Conservation (phyloP, 1,140 invertebrate genomes). For the Heterodera carotae region DNA sequence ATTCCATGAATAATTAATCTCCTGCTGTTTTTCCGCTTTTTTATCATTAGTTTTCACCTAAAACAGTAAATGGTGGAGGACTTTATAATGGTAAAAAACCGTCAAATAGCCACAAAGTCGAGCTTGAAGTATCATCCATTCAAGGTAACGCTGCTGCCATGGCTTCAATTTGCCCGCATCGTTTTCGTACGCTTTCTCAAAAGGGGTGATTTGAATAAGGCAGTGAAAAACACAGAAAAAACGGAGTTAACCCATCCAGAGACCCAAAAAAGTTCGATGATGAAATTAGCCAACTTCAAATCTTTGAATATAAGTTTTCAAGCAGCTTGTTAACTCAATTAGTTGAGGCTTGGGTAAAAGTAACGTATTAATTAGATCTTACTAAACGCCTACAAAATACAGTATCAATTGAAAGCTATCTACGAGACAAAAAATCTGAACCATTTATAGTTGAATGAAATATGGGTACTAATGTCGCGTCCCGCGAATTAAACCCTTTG, state of each 20-base stretch:
- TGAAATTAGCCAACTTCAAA: too few relatives aligned
- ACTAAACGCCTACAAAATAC: too few relatives aligned
- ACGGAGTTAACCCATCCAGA: neutral
- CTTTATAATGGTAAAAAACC: neutral
- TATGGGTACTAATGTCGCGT: too few relatives aligned
- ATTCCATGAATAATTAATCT: neutral
- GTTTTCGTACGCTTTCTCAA: conserved; percentile 48
- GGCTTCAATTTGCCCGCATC: conserved; percentile 44
- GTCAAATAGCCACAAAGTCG: neutral
- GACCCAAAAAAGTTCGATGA: too few relatives aligned
- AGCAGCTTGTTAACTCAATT: too few relatives aligned
- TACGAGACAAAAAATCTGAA: too few relatives aligned
- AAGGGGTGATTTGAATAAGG: conserved; percentile 3
- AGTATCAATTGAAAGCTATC: too few relatives aligned
- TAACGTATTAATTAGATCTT: too few relatives aligned
- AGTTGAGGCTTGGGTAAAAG: too few relatives aligned
- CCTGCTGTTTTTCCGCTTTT: neutral
- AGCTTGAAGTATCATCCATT: conserved; percentile 46
- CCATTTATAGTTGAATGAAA: too few relatives aligned
- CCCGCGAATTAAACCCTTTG: too few relatives aligned
- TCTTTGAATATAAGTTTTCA: too few relatives aligned
- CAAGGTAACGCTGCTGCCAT: conserved; percentile 58
- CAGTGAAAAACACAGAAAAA: neutral
- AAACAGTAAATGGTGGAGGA: neutral
- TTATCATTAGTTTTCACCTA: neutral